phyloP scores from a whole-genome alignment of 2,888 invertebrate genomes.

The Chironomus riparius region DNA sequence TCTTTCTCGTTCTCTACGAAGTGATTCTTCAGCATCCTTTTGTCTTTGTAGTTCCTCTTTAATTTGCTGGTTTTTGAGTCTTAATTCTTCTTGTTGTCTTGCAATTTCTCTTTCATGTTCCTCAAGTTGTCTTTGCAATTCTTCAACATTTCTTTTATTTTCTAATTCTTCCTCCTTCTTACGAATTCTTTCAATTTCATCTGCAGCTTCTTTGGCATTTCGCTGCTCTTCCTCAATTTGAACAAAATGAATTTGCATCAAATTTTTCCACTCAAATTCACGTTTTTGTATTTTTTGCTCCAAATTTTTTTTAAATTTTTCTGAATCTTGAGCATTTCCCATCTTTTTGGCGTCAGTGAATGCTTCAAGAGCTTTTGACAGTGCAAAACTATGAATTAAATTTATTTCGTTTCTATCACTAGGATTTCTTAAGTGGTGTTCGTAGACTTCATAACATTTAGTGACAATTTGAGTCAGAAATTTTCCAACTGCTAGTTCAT shows the following conservation, averaged over 20 bases:
- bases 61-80: not conserved
- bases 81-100: not conserved
- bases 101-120: not conserved
- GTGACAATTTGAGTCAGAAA: not conserved
- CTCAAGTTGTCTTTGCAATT: not conserved
- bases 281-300: not conserved
- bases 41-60: not conserved
- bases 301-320: not conserved
- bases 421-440: not conserved
- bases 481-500: constrained; percentile 1
- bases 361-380: not conserved
- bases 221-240: not conserved
- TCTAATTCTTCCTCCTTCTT: not conserved
- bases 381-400: not conserved
- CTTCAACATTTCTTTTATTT: not conserved
- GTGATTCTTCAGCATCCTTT: not conserved
- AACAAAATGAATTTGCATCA: not conserved
- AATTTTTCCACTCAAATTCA: constrained; percentile 2
- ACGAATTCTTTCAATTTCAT: not conserved
- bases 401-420: not conserved
- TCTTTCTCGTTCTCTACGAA: not conserved
- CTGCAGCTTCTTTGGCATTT: not conserved
- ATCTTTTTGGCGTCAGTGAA: constrained; percentile 1
- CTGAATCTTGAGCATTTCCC: not conserved
- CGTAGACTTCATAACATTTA: constrained; percentile 1